Evolutionary conservation across 2,113 vertebrate genomes (phyloP).

Genomic region (Tonatia bakeri): DNA sequence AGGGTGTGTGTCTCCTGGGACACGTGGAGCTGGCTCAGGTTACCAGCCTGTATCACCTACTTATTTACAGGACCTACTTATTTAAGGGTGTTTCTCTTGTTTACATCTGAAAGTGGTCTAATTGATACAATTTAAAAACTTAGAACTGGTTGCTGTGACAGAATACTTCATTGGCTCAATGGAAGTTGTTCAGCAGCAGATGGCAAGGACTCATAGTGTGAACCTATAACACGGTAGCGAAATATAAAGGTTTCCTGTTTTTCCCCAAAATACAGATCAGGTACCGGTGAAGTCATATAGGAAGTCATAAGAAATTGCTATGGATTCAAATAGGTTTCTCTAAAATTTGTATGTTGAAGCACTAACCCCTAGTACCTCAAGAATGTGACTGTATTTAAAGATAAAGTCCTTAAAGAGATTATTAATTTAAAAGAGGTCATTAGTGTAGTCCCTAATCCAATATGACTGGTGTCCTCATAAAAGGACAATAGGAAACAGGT

Average conservation of each 20-base stretch:
- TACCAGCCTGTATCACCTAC: background rate
- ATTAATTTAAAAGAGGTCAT: background rate
- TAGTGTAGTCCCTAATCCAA: background rate
- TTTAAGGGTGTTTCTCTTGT: background rate
- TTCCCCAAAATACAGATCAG: background rate
- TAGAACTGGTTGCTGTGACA: background rate
- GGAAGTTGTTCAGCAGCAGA: background rate
- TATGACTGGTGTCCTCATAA: background rate
- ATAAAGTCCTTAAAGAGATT: background rate
- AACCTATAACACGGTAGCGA: background rate
- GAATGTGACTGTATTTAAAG: background rate
- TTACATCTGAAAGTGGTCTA: background rate
- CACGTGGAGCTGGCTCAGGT: accelerated
- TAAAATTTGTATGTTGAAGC: background rate
- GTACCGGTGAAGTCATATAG: background rate
- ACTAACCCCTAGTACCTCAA: background rate
- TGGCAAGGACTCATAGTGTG: background rate
- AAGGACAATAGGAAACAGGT: background rate
- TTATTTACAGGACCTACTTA: background rate
- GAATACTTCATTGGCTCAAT: background rate
- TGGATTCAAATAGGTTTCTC: background rate
- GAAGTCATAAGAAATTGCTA: background rate
- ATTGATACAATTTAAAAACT: background rate
- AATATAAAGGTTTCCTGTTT: background rate
- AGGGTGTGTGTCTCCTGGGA: background rate